Conservation (phyloP, 1,140 invertebrate species). For the Drosophila azteca region DNA sequence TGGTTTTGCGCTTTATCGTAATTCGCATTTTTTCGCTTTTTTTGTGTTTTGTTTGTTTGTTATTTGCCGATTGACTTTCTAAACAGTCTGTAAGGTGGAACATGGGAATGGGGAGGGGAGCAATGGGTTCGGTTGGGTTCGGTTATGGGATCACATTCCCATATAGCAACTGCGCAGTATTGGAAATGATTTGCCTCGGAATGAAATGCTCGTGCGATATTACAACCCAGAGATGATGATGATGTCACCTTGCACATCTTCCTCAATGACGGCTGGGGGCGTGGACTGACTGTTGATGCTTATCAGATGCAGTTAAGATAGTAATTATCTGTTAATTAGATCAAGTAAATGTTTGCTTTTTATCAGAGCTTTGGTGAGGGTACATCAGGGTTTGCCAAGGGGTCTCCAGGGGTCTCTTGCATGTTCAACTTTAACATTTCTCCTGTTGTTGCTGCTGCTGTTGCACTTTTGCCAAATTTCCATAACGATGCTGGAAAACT, state of each 20-base stretch:
- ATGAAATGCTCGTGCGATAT: slow-evolving; percentile 16
- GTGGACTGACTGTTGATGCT: not conserved
- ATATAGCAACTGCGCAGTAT: slow-evolving; percentile 42
- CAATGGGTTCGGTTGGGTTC: not conserved
- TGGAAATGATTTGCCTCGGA: slow-evolving; percentile 27
- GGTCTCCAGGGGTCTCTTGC: slow-evolving; percentile 10
- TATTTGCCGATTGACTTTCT: slow-evolving; percentile 71
- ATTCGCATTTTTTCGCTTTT: slow-evolving; percentile 27
- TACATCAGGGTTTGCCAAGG: not conserved
- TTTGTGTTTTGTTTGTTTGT: slow-evolving; percentile 25
- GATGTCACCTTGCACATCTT: slow-evolving; percentile 21
- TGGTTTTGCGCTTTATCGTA: slow-evolving; percentile 51
- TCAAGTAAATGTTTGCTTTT: slow-evolving; percentile 28
- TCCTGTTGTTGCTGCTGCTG: not conserved
- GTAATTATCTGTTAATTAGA: slow-evolving; percentile 20
- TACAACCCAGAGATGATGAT: slow-evolving; percentile 26
- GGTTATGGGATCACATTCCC: slow-evolving; percentile 19
- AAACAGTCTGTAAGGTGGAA: slow-evolving; percentile 47
- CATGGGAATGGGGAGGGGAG: not conserved
- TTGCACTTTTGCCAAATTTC: slow-evolving; percentile 45
- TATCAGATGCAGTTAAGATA: slow-evolving; percentile 34
- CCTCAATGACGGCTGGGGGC: too few species aligned
- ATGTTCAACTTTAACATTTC: slow-evolving; percentile 17
- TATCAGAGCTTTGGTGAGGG: not conserved
- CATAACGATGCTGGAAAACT: slow-evolving; percentile 57